These are phyloP conservation scores for Drosophila dives DNA, from an alignment of 2,888 invertebrate species.

Conservation along the genomic window DNA sequence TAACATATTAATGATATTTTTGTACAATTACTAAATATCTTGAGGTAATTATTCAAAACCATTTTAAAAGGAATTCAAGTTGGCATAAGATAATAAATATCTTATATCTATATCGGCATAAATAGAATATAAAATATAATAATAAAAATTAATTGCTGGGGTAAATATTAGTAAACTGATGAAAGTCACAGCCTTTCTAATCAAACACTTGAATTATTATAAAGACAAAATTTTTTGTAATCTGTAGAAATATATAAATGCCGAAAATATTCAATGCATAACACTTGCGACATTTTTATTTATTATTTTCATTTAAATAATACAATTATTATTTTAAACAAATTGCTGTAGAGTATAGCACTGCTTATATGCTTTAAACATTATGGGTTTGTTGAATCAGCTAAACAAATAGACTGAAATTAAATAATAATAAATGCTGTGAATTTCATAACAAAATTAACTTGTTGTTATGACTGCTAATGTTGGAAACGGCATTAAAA, in stretches of 20 bases:
- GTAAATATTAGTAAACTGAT: background rate
- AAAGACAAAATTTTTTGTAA: background rate
- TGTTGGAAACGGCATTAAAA: conserved; percentile 52
- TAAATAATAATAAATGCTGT: conserved; percentile 59
- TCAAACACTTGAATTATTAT: background rate
- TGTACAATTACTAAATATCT: background rate
- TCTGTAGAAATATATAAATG: background rate
- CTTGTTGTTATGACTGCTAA: conserved; percentile 30
- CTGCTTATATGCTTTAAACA: conserved; percentile 8
- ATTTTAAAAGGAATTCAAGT: background rate
- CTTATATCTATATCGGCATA: too few relatives aligned
- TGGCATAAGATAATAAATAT: too few relatives aligned
- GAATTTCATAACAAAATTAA: conserved; percentile 61
- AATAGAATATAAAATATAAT: background rate
- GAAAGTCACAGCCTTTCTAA: background rate
- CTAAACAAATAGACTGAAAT: conserved; percentile 59
- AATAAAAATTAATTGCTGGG: background rate
- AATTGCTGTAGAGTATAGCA: background rate
- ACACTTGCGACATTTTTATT: background rate
- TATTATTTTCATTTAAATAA: background rate
- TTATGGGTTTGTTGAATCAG: conserved; percentile 27
- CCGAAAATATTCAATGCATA: background rate
- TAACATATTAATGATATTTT: background rate
- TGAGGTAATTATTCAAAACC: background rate
- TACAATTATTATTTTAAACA: background rate